Base-by-base conservation (phyloP, 1,140 invertebrate genomes). In the Paramacrobiotus metropolitanus region DNA sequence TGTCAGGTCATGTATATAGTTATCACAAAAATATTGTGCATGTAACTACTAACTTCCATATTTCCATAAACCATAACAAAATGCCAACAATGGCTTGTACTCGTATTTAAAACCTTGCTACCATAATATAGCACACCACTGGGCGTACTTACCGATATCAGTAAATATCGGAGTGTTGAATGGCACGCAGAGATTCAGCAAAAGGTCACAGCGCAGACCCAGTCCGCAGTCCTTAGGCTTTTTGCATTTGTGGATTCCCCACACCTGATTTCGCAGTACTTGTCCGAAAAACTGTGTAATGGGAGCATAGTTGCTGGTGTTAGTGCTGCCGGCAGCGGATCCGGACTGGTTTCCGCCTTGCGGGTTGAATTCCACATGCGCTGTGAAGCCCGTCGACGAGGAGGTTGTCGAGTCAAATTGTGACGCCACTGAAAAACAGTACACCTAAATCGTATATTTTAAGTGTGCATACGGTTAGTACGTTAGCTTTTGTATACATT, bases 301-400 rank as follows among this genome's bases (percentile, higher is more conserved):
- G 4, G 48, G 48, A 4, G 48, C 48, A 4, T 55, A 24, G 24
- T 55, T 55, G 48, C 15, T 55, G 24, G 24, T 9, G 9, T 55
- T 9, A 55, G 0, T 61, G 62, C 24, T 1, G 62, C 0, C 31
- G 48, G 21, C 62, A 21, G 4, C 3, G 40, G n/a, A 21, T 30
- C n/a, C n/a, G 18, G 24, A 48, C 18, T 64, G 28, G 29, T 64
- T 30, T 40, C 59, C 34, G 21, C 18, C 48, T n/a, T 21, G 31
- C 29, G 59, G 30, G 31, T 29, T 9, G 21, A 44, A 24, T 15
- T 20, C 20, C 29, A n/a, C 21, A 15, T 21, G 48, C 28, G 18
- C 60, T 18, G 40, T 34, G n/a, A 63, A 63, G 40, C 24, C 48
- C n/a, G 59, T 28, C 21, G 18, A 63, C n/a, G 31, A 44, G 24